These are phyloP conservation scores for Cyclura pinguis DNA, from an alignment of 2,797 vertebrate genomes.

Conservation along the genomic window DNA sequence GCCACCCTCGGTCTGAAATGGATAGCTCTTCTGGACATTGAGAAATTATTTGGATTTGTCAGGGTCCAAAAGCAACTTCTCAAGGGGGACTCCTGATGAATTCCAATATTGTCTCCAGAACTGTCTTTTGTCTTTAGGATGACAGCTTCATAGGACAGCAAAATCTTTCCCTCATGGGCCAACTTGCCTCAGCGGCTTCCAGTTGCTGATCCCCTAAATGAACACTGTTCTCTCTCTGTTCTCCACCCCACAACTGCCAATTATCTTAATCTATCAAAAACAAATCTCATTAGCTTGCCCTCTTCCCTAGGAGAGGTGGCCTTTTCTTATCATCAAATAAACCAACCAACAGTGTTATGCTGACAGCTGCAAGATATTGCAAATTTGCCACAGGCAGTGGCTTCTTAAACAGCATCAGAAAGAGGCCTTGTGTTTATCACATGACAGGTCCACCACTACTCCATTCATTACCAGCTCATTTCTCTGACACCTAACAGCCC, in stretches of 20 bases:
- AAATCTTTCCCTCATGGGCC: not conserved
- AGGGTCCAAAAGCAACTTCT: not conserved
- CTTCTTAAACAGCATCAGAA: not conserved
- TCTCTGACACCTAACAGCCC: not conserved
- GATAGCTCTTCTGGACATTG: not conserved
- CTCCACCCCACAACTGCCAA: not conserved
- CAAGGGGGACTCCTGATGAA: not conserved
- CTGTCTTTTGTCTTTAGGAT: not conserved
- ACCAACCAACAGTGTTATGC: not conserved
- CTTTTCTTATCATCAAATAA: not conserved
- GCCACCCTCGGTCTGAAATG: not conserved
- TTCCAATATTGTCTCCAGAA: too few relatives aligned
- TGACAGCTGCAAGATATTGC: not conserved
- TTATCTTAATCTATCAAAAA: too few relatives aligned
- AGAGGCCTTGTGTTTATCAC: slow-evolving; percentile 2
- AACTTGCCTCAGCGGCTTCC: not conserved
- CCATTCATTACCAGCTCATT: not conserved
- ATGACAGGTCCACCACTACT: not conserved
- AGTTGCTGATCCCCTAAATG: not conserved
- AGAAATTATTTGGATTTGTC: not conserved
- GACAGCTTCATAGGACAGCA: not conserved
- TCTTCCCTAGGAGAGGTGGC: too few relatives aligned
- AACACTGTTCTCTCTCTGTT: not conserved
- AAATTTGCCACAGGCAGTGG: not conserved
- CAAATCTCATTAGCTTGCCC: not conserved